Conservation (phyloP, 2,888 invertebrate genomes). For the Cataglyphis rosenhaueri region DNA sequence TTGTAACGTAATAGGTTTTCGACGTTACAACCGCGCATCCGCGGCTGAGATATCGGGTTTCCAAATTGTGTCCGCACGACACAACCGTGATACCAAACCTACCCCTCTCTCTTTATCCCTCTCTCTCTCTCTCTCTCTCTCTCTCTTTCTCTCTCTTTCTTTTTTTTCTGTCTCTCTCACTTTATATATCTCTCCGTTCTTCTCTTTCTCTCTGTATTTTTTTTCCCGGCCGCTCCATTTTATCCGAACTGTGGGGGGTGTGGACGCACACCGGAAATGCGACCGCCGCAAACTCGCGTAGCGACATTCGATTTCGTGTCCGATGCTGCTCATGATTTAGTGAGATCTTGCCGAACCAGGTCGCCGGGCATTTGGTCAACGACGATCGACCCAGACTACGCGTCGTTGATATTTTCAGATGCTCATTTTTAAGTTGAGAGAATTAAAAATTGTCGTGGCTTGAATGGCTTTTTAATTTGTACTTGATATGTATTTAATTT, state of each 20-base stretch:
- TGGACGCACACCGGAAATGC: slow-evolving; percentile 22
- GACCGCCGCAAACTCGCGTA: slow-evolving; percentile 22
- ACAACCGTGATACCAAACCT: slow-evolving; percentile 56
- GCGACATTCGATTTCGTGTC: slow-evolving; percentile 42
- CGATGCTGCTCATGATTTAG: slow-evolving; percentile 44
- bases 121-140: neutral
- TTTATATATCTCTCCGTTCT: neutral
- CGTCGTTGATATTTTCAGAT: slow-evolving; percentile 37
- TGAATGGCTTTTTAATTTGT: slow-evolving; percentile 23
- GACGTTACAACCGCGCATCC: slow-evolving; percentile 65
- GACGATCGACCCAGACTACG: slow-evolving; percentile 37
- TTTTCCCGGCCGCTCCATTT: slow-evolving; percentile 25
- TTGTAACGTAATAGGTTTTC: slow-evolving; percentile 74
- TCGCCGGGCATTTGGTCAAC: slow-evolving; percentile 36
- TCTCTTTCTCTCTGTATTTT: neutral
- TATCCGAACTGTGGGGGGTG: slow-evolving; percentile 27
- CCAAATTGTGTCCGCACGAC: slow-evolving; percentile 61
- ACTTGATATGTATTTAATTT: neutral
- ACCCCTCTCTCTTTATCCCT: slow-evolving; percentile 18
- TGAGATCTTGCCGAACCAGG: slow-evolving; percentile 46
- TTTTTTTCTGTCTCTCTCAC: too few relatives aligned
- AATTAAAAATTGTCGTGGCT: neutral
- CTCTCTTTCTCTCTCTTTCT: too few relatives aligned
- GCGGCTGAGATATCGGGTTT: slow-evolving; percentile 70
- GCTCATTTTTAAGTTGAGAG: slow-evolving; percentile 12